Conservation (phyloP, 2,888 invertebrate genomes). For the Leptopilina myrica region DNA sequence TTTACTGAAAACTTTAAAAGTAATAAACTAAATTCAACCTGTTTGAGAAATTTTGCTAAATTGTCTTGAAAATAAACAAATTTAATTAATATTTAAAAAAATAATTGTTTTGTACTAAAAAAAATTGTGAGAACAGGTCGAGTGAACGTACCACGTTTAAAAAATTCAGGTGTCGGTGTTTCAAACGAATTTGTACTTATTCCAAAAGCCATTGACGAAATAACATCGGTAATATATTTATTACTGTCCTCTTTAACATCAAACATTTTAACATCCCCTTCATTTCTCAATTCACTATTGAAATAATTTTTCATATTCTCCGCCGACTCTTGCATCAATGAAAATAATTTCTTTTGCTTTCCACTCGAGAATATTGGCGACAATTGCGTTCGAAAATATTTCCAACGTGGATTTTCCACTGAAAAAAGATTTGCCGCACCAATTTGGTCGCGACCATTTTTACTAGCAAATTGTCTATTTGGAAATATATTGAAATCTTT, state of each 20-base stretch:
- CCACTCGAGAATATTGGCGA: slow-evolving; percentile 79
- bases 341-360: slow-evolving; percentile 78
- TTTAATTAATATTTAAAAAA: no score
- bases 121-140: no score
- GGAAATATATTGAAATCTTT: slow-evolving; percentile 77
- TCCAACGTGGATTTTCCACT: slow-evolving; percentile 78
- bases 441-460: slow-evolving; percentile 68
- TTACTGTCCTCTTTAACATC: slow-evolving; percentile 50
- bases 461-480: slow-evolving; percentile 73
- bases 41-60: no score
- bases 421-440: slow-evolving; percentile 72
- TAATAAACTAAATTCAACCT: no score
- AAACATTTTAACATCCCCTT: slow-evolving; percentile 43
- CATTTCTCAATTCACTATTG: neutral
- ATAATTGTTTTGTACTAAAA: no score
- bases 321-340: slow-evolving; percentile 74
- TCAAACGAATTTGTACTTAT: slow-evolving; percentile 64
- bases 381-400: slow-evolving; percentile 76
- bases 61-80: no score
- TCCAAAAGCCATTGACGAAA: slow-evolving; percentile 68
- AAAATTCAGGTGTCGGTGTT: neutral
- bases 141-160: neutral
- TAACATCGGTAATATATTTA: slow-evolving; percentile 66
- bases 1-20: no score
- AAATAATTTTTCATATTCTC: slow-evolving; percentile 60